Percentiles rank a stretch among this genome's conserved stretches.
phyloP scores from a whole-genome alignment of 2,888 invertebrate genomes.

The Eurytoma californica region DNA sequence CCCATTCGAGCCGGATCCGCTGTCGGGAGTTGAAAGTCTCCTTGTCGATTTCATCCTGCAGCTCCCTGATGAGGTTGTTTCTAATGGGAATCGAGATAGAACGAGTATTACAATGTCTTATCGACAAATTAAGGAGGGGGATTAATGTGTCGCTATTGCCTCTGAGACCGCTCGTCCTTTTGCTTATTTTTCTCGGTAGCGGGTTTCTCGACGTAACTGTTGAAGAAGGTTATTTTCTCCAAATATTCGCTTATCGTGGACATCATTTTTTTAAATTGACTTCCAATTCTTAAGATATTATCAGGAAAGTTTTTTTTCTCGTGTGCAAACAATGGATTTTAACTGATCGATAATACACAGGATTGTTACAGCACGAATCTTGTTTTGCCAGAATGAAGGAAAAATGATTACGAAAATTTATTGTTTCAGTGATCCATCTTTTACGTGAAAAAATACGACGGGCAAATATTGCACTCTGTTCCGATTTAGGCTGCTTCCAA shows the following conservation, averaged over 20 bases:
- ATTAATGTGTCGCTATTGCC: background rate
- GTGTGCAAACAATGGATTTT: too few relatives aligned
- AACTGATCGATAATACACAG: too few relatives aligned
- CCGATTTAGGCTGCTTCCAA: too few relatives aligned
- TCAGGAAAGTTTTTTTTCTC: too few relatives aligned
- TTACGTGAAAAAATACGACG: too few relatives aligned
- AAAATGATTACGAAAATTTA: too few relatives aligned
- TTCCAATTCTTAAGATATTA: too few relatives aligned
- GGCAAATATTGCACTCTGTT: too few relatives aligned
- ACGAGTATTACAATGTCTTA: background rate
- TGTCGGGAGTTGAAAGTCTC: conserved; percentile 63
- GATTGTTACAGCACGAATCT: too few relatives aligned
- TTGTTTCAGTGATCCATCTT: too few relatives aligned
- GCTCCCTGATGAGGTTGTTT: conserved; percentile 64
- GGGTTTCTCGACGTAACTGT: conserved; percentile 63
- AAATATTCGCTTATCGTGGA: conserved; percentile 62
- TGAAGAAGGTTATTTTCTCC: conserved; percentile 64
- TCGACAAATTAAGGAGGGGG: background rate
- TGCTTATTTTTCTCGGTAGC: conserved; percentile 58
- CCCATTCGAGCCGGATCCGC: conserved; percentile 60
- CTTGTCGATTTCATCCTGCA: conserved; percentile 66
- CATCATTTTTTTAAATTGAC: conserved; percentile 24
- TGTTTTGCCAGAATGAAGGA: too few relatives aligned
- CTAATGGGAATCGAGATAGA: conserved; percentile 56
- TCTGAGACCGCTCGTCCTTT: conserved; percentile 60